These are phyloP conservation scores for Ceratina japonica DNA, from an alignment of 1,140 invertebrate species.

Conservation along the genomic window DNA sequence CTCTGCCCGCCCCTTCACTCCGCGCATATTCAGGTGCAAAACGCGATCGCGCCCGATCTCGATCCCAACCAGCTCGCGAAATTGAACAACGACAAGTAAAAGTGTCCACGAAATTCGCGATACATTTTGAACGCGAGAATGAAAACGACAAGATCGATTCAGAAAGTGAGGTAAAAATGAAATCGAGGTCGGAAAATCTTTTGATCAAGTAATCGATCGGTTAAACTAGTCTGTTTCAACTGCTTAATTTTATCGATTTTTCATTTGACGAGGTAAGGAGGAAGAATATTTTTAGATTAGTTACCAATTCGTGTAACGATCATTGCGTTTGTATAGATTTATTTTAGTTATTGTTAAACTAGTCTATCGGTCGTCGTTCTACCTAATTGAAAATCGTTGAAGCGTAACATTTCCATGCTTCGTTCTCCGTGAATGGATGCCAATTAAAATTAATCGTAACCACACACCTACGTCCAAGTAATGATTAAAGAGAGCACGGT, in stretches of 20 bases:
- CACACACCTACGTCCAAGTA: background rate
- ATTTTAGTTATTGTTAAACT: background rate
- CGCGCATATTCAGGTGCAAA: slow-evolving; percentile 74
- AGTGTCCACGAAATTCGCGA: background rate
- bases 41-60: slow-evolving; percentile 65
- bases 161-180: background rate
- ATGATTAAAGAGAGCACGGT: slow-evolving; percentile 24
- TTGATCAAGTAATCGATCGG: background rate
- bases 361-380: background rate
- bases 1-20: slow-evolving; percentile 74
- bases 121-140: background rate
- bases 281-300: background rate
- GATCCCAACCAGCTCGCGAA: slow-evolving; percentile 70
- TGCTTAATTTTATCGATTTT: background rate
- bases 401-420: background rate
- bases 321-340: background rate
- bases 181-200: no score
- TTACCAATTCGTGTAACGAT: background rate
- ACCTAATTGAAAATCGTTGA: background rate
- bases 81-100: slow-evolving; percentile 69
- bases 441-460: background rate
- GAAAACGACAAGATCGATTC: background rate
- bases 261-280: background rate
- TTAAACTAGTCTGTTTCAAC: background rate
- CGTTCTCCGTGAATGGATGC: no score